phyloP scores from a whole-genome alignment of 2,888 invertebrate genomes.

The Odontothrips loti region DNA sequence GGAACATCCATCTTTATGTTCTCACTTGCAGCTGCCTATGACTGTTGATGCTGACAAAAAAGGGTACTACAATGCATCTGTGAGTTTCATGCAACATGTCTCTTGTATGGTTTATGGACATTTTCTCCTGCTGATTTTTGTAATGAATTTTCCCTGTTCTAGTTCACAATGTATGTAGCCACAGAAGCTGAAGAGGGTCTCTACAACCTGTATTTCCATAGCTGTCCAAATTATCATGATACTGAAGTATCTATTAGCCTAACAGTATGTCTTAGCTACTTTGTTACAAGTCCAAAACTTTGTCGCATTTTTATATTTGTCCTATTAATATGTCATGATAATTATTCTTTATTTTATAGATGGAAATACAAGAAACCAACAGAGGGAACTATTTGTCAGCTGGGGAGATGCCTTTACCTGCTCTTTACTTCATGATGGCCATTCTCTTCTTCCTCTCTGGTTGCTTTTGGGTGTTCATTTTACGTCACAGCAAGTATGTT shows the following conservation, averaged over 20 bases:
- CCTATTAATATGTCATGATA: not conserved
- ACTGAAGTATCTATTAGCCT: slow-evolving; percentile 59
- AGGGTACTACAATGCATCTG: slow-evolving; percentile 30
- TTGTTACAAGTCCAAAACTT: slow-evolving; percentile 3
- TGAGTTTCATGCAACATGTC: not conserved
- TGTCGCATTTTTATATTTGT: slow-evolving; percentile 28
- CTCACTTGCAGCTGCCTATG: slow-evolving; percentile 28
- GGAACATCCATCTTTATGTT: slow-evolving; percentile 27
- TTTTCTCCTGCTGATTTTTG: not conserved
- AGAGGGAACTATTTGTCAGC: slow-evolving; percentile 84
- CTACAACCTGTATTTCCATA: slow-evolving; percentile 93
- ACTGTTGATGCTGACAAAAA: slow-evolving; percentile 22
- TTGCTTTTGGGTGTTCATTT: slow-evolving; percentile 84
- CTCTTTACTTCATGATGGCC: slow-evolving; percentile 87
- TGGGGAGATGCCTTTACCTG: slow-evolving; percentile 93
- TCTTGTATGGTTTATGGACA: not conserved
- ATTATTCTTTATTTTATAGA: slow-evolving; percentile 50
- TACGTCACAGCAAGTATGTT: slow-evolving; percentile 69
- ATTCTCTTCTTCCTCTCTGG: slow-evolving; percentile 85
- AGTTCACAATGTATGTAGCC: slow-evolving; percentile 76
- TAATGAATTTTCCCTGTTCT: slow-evolving; percentile 40
- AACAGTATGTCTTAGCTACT: slow-evolving; percentile 54
- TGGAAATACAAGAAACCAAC: slow-evolving; percentile 84
- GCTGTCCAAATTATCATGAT: slow-evolving; percentile 69
- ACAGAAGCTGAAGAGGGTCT: slow-evolving; percentile 79